Evolutionary conservation across 2,797 vertebrate genomes (phyloP).

Genomic region (Acanthiza pusilla): DNA sequence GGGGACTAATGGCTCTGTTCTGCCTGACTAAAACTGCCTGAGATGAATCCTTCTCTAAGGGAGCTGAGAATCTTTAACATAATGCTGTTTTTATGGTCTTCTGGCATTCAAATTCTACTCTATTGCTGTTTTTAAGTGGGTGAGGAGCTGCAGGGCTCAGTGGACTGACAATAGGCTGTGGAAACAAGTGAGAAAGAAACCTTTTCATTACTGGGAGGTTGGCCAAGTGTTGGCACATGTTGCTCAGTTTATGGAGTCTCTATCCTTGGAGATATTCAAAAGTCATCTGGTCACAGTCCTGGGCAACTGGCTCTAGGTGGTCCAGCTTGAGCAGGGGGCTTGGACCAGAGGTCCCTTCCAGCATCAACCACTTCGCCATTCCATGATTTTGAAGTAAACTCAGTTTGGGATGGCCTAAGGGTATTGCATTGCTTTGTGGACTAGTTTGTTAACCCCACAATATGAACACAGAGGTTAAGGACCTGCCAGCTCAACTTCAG

Average conservation of each 20-base stretch:
- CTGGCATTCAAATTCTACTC: not conserved
- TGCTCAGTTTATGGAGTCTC: not conserved
- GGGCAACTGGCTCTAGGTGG: not conserved
- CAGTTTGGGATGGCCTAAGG: not conserved
- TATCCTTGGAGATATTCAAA: not conserved
- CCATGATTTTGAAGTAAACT: not conserved
- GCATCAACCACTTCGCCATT: not conserved
- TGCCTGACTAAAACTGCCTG: not conserved
- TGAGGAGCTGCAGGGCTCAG: not conserved
- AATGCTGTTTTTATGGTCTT: not conserved
- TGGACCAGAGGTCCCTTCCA: not conserved
- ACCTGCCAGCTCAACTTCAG: not conserved
- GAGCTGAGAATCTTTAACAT: not conserved
- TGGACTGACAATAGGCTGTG: not conserved
- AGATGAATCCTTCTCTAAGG: not conserved
- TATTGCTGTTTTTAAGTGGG: not conserved
- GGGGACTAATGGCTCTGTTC: not conserved
- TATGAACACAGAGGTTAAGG: not conserved
- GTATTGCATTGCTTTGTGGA: not conserved
- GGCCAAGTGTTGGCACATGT: not conserved
- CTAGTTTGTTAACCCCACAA: not conserved
- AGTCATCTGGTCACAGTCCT: not conserved
- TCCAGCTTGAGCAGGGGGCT: not conserved
- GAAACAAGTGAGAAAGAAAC: not conserved
- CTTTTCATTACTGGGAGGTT: not conserved